Base-by-base conservation (phyloP, 2,113 vertebrate genomes). In the Neodontobutis hainanensis region DNA sequence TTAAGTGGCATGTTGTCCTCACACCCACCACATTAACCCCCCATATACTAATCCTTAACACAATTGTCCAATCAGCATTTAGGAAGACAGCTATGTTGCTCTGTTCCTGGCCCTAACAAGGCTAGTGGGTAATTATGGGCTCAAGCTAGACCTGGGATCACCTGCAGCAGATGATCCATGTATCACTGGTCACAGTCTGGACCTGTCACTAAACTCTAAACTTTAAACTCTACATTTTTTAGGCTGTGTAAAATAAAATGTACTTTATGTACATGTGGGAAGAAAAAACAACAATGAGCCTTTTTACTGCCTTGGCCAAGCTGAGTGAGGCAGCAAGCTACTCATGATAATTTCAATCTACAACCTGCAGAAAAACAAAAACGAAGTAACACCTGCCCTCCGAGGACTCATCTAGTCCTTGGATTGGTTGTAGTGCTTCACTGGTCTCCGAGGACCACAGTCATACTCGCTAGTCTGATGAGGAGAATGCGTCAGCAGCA, bases 51-150 rank as follows among this genome's bases (percentile, higher is more conserved):
- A 94, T 93, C 93, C 94, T 50, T 86, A 45, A 65, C 93, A 93
- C 61, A 63, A 51, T 77, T 93, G 93, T 60, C 91, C 94, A 95
- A 97, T 97, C 95, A 94, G 85, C 75, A 84, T 89, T 58, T 16
- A 88, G 58, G 45, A 81, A 74, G 67, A 56, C 12, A 7, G 75
- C 73, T 56, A 73, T 75, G 74, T 77, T 63, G 77, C 40, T 35
- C 63, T 83, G 91, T 85, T 70, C 66, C 59, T 81, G 65, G 75
- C 57, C 76, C 78, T 83, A 86, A 84, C 90, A 88, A 77, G 83
- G 88, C 65, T 79, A 68, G 73, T 81, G 73, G 80, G 81, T 95
- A 96, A 96, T 96, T 95, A 92, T 83, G 49, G 63, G 74, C 64
- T 80, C 87, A 82, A 65, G 59, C 67, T 51, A 64, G 76, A 71